Evolutionary conservation across 2,888 invertebrate genomes (phyloP), one percentile per base, ranked within the genome.

Genomic region (Drosophila mulleri): DNA sequence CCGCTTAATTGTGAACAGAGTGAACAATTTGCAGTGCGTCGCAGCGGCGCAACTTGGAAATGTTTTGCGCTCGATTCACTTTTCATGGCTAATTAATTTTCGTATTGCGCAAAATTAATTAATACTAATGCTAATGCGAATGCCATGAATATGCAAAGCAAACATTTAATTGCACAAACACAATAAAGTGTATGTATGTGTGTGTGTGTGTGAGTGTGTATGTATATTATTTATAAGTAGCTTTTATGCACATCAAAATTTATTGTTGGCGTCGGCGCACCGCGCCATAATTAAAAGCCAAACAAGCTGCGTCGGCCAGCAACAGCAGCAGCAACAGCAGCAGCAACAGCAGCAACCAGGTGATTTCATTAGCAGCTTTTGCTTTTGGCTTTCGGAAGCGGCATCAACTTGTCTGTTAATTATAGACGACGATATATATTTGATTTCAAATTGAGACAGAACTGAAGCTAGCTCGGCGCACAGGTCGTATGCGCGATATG

Each of bases 61-160:
- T 80, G 75, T 76, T 86, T 82, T 82, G 84, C 82, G 83, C 71
- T 85, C 79, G 85, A 85, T 88, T 86, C 88, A 85, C 86, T 85
- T 86, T 88, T 88, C 88, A 88, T 86, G 86, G 80, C 80, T 88
- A 86, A 86, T 86, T 86, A 88, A 86, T 83, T 84, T 88, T 88
- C 83, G 80, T 75, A 86, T 83, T 88, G 86, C 80, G 80, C 88
- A 83, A 88, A 85, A 83, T 82, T 82, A 87, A 87, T 88, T 85
- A 77, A 78, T 82, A 82, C 83, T 84, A 78, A 82, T 70, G 62
- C 65, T 82, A 78, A 82, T 68, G 62, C 58, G 80, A 81, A 71
- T 82, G 76, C 88, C 86, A 83, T 88, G 88, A 85, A 89, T 79
- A 85, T 88, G 80, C 78, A 83, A 83, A 82, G 78, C 78, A 78